These are phyloP conservation scores for Orthonychiurus folsomi DNA, from an alignment of 2,888 invertebrate species.

Conservation along the genomic window DNA sequence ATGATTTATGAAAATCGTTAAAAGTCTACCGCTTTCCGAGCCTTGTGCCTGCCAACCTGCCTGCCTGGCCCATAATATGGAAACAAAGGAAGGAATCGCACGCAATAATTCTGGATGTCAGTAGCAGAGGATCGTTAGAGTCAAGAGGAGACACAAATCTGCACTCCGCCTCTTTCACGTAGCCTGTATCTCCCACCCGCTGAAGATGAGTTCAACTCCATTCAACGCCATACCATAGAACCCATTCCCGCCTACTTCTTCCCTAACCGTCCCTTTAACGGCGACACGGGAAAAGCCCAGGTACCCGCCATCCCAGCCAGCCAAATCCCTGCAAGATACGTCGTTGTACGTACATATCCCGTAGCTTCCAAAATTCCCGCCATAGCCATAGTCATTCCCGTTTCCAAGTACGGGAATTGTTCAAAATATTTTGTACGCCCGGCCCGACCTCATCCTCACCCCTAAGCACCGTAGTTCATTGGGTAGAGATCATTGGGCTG, in stretches of 20 bases:
- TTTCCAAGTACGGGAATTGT: too few species aligned
- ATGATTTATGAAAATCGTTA: slow-evolving; percentile 42
- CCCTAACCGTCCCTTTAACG: not conserved
- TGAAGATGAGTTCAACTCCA: not conserved
- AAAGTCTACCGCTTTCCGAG: slow-evolving; percentile 39
- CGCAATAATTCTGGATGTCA: slow-evolving; percentile 41
- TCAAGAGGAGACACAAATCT: slow-evolving; percentile 40
- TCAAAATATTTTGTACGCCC: too few species aligned
- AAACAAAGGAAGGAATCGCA: slow-evolving; percentile 40
- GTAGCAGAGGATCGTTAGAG: slow-evolving; percentile 40
- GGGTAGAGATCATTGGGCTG: not conserved
- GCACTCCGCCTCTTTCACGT: slow-evolving; percentile 41
- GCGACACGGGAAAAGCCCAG: too few species aligned
- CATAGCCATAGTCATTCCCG: too few species aligned
- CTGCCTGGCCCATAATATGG: slow-evolving; percentile 30
- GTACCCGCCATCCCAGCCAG: not conserved
- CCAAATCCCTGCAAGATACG: not conserved
- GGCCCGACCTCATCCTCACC: not conserved
- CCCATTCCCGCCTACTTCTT: not conserved
- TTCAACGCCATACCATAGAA: too few species aligned
- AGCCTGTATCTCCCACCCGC: not conserved
- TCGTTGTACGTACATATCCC: not conserved
- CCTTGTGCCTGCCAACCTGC: not conserved
- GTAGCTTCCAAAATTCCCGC: too few species aligned
- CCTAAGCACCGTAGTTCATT: not conserved